Conservation (phyloP, 2,888 invertebrate genomes). For the Glaucopsyche alexis region DNA sequence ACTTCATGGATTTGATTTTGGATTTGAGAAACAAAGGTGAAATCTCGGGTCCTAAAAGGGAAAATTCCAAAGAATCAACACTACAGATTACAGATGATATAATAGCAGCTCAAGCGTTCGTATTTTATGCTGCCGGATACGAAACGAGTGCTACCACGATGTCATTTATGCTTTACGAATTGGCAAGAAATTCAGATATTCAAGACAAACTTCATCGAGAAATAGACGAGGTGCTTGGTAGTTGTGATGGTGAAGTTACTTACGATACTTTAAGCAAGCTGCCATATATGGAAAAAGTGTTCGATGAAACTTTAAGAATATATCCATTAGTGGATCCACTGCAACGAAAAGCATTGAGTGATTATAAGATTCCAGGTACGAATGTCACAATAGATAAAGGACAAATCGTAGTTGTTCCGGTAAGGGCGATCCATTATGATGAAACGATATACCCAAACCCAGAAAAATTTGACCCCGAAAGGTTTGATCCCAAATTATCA, state of each 20-base stretch:
- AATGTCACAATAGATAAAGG: slow-evolving; percentile 40
- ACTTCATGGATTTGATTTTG: slow-evolving; percentile 57
- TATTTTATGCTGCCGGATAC: slow-evolving; percentile 62
- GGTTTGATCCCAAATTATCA: slow-evolving; percentile 56
- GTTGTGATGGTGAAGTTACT: slow-evolving; percentile 51
- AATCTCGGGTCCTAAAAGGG: slow-evolving; percentile 42
- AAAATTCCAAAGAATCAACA: background rate
- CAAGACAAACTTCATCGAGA: slow-evolving; percentile 55
- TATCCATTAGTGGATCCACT: slow-evolving; percentile 25
- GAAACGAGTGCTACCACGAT: slow-evolving; percentile 67
- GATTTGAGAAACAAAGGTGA: slow-evolving; percentile 48
- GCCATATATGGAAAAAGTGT: slow-evolving; percentile 60
- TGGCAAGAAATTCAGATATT: slow-evolving; percentile 57
- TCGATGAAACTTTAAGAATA: slow-evolving; percentile 43
- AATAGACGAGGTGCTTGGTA: slow-evolving; percentile 50
- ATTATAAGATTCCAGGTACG: slow-evolving; percentile 34
- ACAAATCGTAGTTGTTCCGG: background rate
- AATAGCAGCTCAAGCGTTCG: slow-evolving; percentile 26
- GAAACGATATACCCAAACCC: slow-evolving; percentile 63
- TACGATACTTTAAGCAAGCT: slow-evolving; percentile 60
- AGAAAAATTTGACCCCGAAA: slow-evolving; percentile 66
- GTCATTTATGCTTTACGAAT: slow-evolving; percentile 53
- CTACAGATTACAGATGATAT: slow-evolving; percentile 13
- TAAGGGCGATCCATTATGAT: slow-evolving; percentile 50
- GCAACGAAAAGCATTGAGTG: slow-evolving; percentile 5